phyloP scores from a whole-genome alignment of 2,113 vertebrate species.

The Lampris megalopsis region DNA sequence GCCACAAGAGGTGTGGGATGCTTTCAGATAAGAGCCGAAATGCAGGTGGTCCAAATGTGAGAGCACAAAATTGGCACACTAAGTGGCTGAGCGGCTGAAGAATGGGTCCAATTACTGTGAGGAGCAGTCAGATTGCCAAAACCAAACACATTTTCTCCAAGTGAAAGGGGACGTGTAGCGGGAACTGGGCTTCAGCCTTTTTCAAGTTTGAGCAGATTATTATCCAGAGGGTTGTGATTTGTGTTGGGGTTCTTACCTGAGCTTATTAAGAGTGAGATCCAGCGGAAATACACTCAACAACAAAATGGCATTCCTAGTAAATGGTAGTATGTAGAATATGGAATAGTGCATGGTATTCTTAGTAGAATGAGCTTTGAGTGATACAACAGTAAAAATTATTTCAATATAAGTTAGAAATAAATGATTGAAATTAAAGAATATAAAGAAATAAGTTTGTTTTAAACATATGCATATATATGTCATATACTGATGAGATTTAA shows the following conservation, averaged over 20 bases:
- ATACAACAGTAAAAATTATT: no score
- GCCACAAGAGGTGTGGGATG: no score
- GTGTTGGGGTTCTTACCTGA: constrained; percentile 7
- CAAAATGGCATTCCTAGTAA: constrained; percentile 32
- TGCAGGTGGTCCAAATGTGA: constrained; percentile 39
- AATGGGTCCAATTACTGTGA: constrained; percentile 66
- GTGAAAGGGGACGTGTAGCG: constrained; percentile 65
- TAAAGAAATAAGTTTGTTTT: no score
- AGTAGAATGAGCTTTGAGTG: background rate
- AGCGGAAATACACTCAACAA: constrained; percentile 77
- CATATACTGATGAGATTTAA: no score
- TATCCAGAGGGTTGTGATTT: constrained; percentile 27
- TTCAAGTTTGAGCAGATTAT: constrained; percentile 47
- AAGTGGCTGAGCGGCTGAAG: constrained; percentile 33
- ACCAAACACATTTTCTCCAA: constrained; percentile 46
- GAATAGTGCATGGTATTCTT: no score
- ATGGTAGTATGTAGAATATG: no score
- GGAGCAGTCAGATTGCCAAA: constrained; percentile 48
- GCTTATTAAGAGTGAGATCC: constrained; percentile 80
- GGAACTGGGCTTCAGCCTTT: constrained; percentile 27
- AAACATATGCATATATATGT: no score
- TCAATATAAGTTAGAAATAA: no score
- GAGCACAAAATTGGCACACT: constrained; percentile 43
- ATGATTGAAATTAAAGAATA: no score
- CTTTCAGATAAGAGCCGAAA: constrained; percentile 19